Evolutionary conservation across 2,113 vertebrate genomes (phyloP).

Genomic region (Prolemur simus): DNA sequence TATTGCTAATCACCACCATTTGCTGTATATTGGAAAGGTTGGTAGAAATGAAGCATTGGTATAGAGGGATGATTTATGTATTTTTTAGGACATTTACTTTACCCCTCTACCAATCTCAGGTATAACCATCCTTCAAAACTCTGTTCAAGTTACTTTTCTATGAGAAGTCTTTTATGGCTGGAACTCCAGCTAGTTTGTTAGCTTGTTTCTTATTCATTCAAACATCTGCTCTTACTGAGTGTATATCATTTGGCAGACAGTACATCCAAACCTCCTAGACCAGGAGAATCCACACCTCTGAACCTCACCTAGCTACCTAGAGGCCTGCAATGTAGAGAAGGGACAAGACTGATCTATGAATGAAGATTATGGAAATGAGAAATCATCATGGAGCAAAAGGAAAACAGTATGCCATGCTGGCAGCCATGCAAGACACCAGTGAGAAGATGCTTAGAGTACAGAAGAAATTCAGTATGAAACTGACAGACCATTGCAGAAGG

Average conservation of each 20-base stretch:
- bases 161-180: not conserved
- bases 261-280: not conserved
- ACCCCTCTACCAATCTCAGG: not conserved
- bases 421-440: not conserved
- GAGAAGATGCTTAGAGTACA: not conserved
- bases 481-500: not conserved
- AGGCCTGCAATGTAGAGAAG: not conserved
- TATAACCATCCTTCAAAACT: not conserved
- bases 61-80: not conserved
- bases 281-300: not conserved
- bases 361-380: not conserved
- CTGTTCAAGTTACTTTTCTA: not conserved
- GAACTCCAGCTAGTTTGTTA: not conserved
- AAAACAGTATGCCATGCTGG: not conserved
- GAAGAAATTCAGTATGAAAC: not conserved
- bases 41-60: not conserved
- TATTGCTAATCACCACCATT: not conserved
- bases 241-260: not conserved
- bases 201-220: not conserved
- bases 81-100: constrained; percentile 8
- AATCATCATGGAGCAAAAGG: not conserved
- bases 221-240: not conserved
- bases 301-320: not conserved
- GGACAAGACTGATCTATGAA: not conserved
- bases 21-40: not conserved